Base-by-base conservation (phyloP, 1,140 invertebrate genomes). In the Lutraria rhynchaena region DNA sequence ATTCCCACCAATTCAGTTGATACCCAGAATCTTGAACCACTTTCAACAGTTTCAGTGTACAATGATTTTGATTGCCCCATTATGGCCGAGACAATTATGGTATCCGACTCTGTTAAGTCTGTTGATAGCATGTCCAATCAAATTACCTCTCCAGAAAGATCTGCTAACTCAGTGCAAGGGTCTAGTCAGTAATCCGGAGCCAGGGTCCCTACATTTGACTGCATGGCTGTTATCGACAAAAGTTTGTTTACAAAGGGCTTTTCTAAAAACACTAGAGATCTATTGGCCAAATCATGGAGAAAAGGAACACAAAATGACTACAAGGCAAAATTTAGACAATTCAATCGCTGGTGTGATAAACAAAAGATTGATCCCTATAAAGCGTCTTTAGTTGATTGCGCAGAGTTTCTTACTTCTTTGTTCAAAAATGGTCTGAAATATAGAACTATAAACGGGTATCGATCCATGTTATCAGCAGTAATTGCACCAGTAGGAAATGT, bases 151-250 rank as follows among this genome's bases (percentile, higher is more conserved):
- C 24, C 15, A 13, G 44, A 35, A 22, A 17, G 41, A 61, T 29
- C 67, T 81, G 0, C 31, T 81, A 41, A 27, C 31, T 33, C 76
- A 80, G 19, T 44, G 53, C 71, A 53, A 24, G 37, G 58, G 58
- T 2, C 24, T 15, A 53, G 19, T 77, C 5, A 55, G 4, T 5
- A 58, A 77, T 65, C 74, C 74, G 19, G 0, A 53, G 33, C 60
- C 31, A 55, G 74, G 41, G 24, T 17, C 29, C 5, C 44, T 65
- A 7, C 22, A 63, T 22, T 44, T 77, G 60, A 65, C 46, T 63
- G 58, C 74, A 77, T 77, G 74, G 60, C n/a, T 77, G 63, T 37
- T 71, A 71, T 81, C 67, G 31, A 81, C 67, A 13, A 27, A 71
- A 1, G 46, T 41, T 58, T 70, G 2, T 19, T 27, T 31, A 19